Evolutionary conservation across 2,888 invertebrate species (phyloP).

Genomic region (Hydraecia micacea): DNA sequence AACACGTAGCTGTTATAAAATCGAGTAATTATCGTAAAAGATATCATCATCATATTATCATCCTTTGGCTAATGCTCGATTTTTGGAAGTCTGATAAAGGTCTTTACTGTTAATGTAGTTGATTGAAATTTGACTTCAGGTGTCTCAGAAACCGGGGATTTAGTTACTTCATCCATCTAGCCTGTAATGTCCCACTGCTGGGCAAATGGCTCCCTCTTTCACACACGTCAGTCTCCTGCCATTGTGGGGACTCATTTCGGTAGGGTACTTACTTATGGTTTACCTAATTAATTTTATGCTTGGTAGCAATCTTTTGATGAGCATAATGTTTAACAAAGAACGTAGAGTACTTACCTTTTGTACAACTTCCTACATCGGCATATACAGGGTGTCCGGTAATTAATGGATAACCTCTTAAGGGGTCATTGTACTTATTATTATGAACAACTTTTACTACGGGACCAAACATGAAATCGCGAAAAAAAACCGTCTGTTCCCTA

Average conservation of each 20-base stretch:
- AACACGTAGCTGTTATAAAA: constrained; percentile 12
- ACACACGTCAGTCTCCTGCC: not conserved
- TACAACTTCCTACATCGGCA: not conserved
- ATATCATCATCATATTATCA: no score
- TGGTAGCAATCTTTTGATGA: not conserved
- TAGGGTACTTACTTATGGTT: not conserved
- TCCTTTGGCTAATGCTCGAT: not conserved
- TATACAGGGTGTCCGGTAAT: no score
- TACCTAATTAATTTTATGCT: not conserved
- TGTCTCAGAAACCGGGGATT: not conserved
- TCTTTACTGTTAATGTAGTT: not conserved
- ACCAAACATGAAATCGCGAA: no score
- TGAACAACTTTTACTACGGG: no score
- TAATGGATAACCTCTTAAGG: no score
- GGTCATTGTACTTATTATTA: no score
- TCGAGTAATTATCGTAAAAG: not conserved
- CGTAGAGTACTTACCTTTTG: not conserved
- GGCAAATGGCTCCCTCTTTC: not conserved
- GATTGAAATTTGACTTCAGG: not conserved
- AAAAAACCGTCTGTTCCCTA: no score
- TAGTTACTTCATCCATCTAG: not conserved
- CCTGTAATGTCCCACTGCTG: not conserved
- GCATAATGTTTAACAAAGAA: not conserved
- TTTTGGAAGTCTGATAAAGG: not conserved
- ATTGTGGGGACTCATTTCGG: not conserved